Evolutionary conservation across 2,888 invertebrate species (phyloP).

Genomic region (Chrysina gloriosa): DNA sequence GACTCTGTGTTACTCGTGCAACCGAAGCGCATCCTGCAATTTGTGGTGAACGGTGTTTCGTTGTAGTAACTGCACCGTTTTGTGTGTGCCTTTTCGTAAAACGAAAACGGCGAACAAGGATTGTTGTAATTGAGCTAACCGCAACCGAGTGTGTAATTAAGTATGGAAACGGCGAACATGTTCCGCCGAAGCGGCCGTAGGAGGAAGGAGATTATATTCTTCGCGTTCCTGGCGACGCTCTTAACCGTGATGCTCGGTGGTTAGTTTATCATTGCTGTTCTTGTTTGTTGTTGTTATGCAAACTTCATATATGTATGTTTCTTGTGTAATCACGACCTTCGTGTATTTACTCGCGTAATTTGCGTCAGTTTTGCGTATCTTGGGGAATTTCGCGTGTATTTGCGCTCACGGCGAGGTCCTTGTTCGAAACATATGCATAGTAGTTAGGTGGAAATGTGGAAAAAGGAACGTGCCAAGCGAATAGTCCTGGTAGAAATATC

Average conservation of each 20-base stretch:
- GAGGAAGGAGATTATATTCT: constrained; percentile 19
- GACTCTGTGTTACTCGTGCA: not conserved
- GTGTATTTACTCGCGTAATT: not conserved
- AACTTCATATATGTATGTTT: not conserved
- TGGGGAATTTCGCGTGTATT: too few relatives aligned
- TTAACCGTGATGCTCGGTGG: constrained; percentile 17
- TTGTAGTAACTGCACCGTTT: not conserved
- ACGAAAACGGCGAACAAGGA: not conserved
- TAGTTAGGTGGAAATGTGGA: too few relatives aligned
- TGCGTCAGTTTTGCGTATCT: not conserved
- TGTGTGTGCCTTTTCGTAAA: constrained; percentile 4
- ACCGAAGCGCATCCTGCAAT: not conserved
- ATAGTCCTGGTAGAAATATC: too few relatives aligned
- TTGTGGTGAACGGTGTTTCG: constrained; percentile 22
- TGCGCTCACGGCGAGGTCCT: too few relatives aligned
- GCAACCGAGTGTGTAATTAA: constrained; percentile 13
- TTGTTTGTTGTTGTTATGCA: not conserved
- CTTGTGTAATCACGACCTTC: not conserved
- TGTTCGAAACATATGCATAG: too few relatives aligned
- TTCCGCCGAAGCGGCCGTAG: not conserved
- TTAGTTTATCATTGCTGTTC: constrained; percentile 16
- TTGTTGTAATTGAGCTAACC: not conserved
- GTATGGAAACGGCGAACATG: constrained; percentile 3
- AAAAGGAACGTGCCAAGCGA: too few relatives aligned
- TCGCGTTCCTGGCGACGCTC: constrained; percentile 12